Evolutionary conservation across 2,113 vertebrate species (phyloP).

Genomic region (Corythaeola cristata): DNA sequence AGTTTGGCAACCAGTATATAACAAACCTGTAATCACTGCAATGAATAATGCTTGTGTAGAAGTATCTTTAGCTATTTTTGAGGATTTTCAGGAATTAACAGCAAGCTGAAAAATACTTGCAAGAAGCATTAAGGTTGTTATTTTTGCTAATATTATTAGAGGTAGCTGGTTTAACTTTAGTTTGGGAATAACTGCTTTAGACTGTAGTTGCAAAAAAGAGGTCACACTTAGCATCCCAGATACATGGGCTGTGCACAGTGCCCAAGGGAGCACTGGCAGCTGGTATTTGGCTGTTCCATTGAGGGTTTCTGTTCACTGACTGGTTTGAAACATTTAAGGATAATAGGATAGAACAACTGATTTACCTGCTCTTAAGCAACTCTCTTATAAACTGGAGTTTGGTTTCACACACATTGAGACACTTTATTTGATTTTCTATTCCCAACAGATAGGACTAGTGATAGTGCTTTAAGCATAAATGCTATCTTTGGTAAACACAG

Average conservation of each 20-base stretch:
- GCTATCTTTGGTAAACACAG: not conserved
- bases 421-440: slow-evolving; percentile 4
- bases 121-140: not conserved
- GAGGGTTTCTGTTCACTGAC: not conserved
- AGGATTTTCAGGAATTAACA: not conserved
- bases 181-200: not conserved
- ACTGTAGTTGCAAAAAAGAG: not conserved
- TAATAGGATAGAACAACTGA: not conserved
- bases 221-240: not conserved
- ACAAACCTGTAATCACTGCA: not conserved
- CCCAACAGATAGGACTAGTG: not conserved
- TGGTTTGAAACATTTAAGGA: not conserved
- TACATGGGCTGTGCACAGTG: not conserved
- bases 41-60: not conserved
- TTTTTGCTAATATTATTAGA: not conserved
- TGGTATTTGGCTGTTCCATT: not conserved
- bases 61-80: not conserved
- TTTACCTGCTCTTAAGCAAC: not conserved
- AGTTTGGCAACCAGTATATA: not conserved
- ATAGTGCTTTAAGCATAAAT: not conserved
- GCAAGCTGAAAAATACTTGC: not conserved
- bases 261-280: not conserved
- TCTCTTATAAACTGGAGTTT: not conserved
- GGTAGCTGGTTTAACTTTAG: not conserved
- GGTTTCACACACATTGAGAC: not conserved